These are phyloP conservation scores for Bilobella aurantiaca DNA, from an alignment of 1,140 invertebrate genomes.

Conservation along the genomic window DNA sequence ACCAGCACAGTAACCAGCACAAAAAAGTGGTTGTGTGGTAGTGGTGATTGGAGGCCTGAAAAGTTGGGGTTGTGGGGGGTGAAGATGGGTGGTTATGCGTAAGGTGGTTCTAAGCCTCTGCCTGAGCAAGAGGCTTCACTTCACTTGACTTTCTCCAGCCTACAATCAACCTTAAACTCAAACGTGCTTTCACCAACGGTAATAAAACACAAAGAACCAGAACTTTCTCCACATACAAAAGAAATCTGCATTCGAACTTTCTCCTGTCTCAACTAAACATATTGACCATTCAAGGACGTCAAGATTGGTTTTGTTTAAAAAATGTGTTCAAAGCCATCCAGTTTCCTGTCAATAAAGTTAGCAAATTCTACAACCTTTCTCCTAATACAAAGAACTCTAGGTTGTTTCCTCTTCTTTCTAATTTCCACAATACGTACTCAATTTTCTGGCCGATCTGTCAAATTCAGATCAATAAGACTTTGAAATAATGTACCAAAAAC, in stretches of 20 bases:
- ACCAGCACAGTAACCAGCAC: too few relatives aligned
- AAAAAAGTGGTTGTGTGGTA: too few relatives aligned
- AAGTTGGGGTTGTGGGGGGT: too few relatives aligned
- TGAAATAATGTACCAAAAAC: not conserved
- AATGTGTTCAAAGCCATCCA: not conserved
- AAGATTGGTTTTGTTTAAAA: not conserved
- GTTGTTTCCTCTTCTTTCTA: not conserved
- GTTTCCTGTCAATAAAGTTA: not conserved
- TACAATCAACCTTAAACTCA: not conserved
- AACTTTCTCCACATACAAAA: not conserved
- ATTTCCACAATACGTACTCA: not conserved
- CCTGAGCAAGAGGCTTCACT: too few relatives aligned
- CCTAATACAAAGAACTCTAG: too few relatives aligned
- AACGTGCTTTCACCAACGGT: not conserved
- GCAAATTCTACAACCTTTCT: not conserved
- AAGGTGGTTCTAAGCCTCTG: too few relatives aligned
- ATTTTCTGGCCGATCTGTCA: not conserved
- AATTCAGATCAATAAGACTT: not conserved
- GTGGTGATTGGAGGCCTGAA: too few relatives aligned
- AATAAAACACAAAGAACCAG: not conserved
- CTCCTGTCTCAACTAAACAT: not conserved
- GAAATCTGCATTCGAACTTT: not conserved
- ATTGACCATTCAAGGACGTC: not conserved
- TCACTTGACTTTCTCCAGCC: too few relatives aligned
- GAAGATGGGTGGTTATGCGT: too few relatives aligned